Percentiles rank a stretch among this genome's conserved stretches.
phyloP scores from a whole-genome alignment of 2,888 invertebrate species.

The Drosophila bunnanda region DNA sequence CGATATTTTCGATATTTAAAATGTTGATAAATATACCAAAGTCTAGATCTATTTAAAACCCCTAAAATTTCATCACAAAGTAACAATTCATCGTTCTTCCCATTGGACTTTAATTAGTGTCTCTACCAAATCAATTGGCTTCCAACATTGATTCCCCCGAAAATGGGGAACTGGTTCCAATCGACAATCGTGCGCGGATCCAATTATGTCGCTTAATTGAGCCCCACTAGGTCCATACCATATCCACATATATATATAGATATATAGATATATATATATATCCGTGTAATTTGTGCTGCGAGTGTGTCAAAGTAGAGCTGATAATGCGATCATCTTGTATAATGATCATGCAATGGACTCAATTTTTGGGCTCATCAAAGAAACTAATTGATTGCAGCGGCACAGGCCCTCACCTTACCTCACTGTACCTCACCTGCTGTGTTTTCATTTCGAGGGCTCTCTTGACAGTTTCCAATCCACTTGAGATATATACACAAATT shows the following conservation, averaged over 20 bases:
- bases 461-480: conserved; percentile 42
- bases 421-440: conserved; percentile 46
- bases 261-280: not conserved
- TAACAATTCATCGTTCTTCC: not conserved
- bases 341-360: conserved; percentile 45
- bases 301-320: conserved; percentile 44
- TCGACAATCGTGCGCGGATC: conserved; percentile 18
- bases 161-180: conserved; percentile 20
- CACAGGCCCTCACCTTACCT: conserved; percentile 30
- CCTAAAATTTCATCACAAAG: not conserved
- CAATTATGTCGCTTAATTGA: conserved; percentile 45
- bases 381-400: conserved; percentile 35
- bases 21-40: not conserved
- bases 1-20: not conserved
- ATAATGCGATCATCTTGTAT: conserved; percentile 47
- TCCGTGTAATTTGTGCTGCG: conserved; percentile 29
- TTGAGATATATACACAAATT: conserved; percentile 6
- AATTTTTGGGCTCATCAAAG: conserved; percentile 17
- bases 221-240: conserved; percentile 26
- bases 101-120: conserved; percentile 17
- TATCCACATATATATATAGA: not conserved
- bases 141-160: conserved; percentile 20
- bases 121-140: conserved; percentile 21
- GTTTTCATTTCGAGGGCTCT: conserved; percentile 12
- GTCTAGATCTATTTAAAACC: too few relatives aligned